phyloP scores from a whole-genome alignment of 2,797 vertebrate genomes.

The Diglossa cyanea region DNA sequence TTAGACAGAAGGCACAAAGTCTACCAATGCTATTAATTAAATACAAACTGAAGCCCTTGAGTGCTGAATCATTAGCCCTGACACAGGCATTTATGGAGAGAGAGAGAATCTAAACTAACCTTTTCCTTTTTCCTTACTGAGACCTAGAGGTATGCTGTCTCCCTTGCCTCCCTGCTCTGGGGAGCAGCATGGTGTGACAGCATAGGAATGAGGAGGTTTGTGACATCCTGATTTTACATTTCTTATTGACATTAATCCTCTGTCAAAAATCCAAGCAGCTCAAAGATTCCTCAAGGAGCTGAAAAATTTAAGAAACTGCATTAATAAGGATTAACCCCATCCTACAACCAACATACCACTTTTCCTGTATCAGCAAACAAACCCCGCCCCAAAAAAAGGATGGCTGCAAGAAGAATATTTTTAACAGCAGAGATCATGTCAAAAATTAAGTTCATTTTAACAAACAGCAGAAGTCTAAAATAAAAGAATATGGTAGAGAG shows the following conservation, averaged over 20 bases:
- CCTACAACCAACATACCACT: neutral
- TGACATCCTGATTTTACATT: neutral
- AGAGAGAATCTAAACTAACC: neutral
- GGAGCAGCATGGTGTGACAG: neutral
- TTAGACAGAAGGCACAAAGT: constrained; percentile 4
- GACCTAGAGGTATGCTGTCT: neutral
- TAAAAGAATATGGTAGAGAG: neutral
- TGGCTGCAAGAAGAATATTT: neutral
- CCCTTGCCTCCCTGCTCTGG: neutral
- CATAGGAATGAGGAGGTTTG: neutral
- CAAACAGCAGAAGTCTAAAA: neutral
- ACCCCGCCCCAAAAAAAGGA: neutral
- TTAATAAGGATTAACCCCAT: constrained; percentile 41
- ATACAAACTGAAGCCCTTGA: neutral
- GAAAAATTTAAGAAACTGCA: neutral
- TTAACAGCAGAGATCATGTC: neutral
- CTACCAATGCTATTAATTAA: neutral
- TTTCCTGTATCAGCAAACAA: neutral
- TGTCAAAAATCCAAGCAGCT: constrained; percentile 40
- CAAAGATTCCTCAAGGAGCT: constrained; percentile 31
- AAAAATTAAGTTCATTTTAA: neutral
- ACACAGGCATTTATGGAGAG: neutral
- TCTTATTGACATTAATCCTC: constrained; percentile 41
- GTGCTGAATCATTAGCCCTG: neutral
- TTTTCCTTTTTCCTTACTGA: neutral